Evolutionary conservation across 2,888 invertebrate genomes (phyloP), one percentile per base, ranked within the genome.

Genomic region (Eristalinus sepulchralis): DNA sequence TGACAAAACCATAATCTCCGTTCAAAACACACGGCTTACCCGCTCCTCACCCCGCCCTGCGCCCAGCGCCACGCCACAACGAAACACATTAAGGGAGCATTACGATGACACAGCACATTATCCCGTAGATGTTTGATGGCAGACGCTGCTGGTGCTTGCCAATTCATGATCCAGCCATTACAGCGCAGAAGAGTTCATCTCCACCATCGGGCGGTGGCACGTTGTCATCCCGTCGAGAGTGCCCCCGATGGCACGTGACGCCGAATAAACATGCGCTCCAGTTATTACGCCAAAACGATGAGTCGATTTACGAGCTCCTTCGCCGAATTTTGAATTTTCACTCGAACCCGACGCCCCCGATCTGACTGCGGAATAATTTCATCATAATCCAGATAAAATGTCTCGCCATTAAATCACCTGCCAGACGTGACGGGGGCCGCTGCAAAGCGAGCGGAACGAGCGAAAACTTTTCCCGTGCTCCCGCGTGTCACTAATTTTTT

Each of bases 331-430:
- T 71, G 13, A 60, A 71, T 55, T 62, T 64, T 11, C 70, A 70
- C 53, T 57, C 57, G 63, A 34, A 71, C 20, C 33, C 63, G 36
- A 63, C 68, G 62, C n/a, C 27, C 55, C 34, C 39, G 67, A 78
- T 72, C 33, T 76, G 22, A 31, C 60, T 24, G 47, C 33, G 27
- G 39, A 83, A 83, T 78, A 79, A 79, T 73, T 83, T 68, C 68
- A 73, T 79, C 27, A 62, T 77, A 77, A 77, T 62, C 71, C 57
- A 66, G 73, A 63, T 34, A 73, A 68, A 68, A 73, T 59, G 78
- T 68, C 27, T 5, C 64, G 68, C 57, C 70, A 66, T 80, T 84
- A 59, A 71, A 78, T 68, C 64, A 60, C 75, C 39, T 76, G 66
- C 64, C 22, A 31, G 76, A 80, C 75, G 57, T 84, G 80, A 84